phyloP scores from a whole-genome alignment of 2,797 vertebrate genomes.

The Onychomys torridus region DNA sequence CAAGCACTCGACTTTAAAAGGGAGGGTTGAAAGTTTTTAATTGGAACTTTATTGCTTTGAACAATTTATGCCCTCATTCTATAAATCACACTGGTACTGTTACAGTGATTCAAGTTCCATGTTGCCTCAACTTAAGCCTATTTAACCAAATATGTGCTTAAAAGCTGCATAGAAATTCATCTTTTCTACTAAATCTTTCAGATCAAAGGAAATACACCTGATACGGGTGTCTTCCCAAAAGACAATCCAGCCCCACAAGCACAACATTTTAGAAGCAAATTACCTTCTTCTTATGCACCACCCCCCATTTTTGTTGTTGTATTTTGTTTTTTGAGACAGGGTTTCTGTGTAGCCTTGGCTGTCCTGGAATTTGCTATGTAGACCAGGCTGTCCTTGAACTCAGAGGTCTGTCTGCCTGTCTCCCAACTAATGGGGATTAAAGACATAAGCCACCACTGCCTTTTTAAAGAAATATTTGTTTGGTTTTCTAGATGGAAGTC shows the following conservation, averaged over 20 bases:
- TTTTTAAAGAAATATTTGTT: too few relatives aligned
- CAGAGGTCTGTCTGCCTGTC: too few relatives aligned
- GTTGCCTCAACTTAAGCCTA: background rate
- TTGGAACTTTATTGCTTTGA: slow-evolving; percentile 36
- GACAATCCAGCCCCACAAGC: slow-evolving; percentile 11
- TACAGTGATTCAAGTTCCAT: slow-evolving; percentile 37
- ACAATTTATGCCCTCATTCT: slow-evolving; percentile 34
- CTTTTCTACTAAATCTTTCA: slow-evolving; percentile 27
- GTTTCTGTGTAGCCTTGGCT: too few relatives aligned
- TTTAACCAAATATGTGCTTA: background rate
- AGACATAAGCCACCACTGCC: too few relatives aligned
- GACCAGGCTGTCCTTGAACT: too few relatives aligned
- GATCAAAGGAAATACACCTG: slow-evolving; percentile 44
- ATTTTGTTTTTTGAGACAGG: too few relatives aligned
- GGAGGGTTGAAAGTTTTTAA: background rate
- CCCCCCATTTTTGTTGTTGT: background rate
- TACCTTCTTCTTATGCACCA: background rate
- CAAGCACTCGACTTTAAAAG: background rate
- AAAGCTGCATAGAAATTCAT: slow-evolving; percentile 31
- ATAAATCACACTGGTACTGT: slow-evolving; percentile 14
- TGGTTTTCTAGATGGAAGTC: too few relatives aligned
- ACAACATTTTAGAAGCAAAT: slow-evolving; percentile 33
- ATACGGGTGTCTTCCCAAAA: background rate
- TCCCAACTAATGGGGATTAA: too few relatives aligned
- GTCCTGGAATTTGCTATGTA: too few relatives aligned